Conservation (phyloP, 2,113 vertebrate species). For the Myotis yumanensis region DNA sequence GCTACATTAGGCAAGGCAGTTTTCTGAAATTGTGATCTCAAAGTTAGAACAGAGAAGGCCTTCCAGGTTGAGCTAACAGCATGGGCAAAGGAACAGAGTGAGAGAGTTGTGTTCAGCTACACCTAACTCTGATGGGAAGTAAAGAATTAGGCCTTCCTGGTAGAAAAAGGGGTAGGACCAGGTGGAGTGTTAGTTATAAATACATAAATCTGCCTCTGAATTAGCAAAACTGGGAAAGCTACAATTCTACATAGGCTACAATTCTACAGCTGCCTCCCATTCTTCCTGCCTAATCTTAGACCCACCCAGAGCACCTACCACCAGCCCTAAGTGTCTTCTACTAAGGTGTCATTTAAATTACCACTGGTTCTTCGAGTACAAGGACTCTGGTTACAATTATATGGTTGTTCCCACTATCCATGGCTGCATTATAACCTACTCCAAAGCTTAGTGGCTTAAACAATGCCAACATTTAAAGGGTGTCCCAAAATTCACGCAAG, state of each 20-base stretch:
- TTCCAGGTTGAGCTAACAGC: neutral
- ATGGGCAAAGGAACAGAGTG: neutral
- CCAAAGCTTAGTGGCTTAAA: neutral
- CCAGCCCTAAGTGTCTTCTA: neutral
- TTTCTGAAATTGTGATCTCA: neutral
- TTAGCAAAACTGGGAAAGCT: neutral
- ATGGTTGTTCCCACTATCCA: neutral
- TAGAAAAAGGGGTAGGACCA: neutral
- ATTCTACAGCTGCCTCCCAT: neutral
- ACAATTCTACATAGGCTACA: neutral
- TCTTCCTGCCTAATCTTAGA: neutral
- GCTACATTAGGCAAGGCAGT: neutral
- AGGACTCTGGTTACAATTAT: neutral
- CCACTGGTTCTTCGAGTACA: neutral
- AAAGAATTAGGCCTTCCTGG: neutral
- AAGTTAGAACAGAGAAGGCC: neutral
- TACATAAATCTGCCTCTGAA: neutral
- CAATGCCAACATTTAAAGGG: neutral
- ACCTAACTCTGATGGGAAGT: neutral
- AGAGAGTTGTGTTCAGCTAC: neutral
- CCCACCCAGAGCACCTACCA: neutral
- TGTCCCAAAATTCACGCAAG: no score
- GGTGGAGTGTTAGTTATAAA: neutral
- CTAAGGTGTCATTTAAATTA: neutral
- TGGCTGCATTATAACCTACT: neutral